Evolutionary conservation across 2,797 vertebrate species (phyloP).

Genomic region (Sebastiscus tertius): DNA sequence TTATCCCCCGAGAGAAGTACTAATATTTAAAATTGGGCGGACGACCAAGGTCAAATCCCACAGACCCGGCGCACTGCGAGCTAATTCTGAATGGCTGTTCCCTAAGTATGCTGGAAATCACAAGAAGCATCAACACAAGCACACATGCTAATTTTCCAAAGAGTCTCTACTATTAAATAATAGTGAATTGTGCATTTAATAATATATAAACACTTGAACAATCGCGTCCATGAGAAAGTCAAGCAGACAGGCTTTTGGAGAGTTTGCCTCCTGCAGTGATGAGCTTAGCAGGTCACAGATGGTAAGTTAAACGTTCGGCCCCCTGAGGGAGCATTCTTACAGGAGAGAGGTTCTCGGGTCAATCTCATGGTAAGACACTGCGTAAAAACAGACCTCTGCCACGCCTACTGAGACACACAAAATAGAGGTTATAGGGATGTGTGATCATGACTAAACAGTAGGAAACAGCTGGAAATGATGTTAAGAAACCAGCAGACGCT

Average conservation of each 20-base stretch:
- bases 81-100: conserved; percentile 4
- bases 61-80: not conserved
- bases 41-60: not conserved
- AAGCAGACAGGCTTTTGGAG: conserved; percentile 28
- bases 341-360: conserved; percentile 62
- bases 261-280: conserved; percentile 64
- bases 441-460: conserved; percentile 23
- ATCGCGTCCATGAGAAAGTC: conserved; percentile 7
- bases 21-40: not conserved
- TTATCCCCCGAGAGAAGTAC: not conserved
- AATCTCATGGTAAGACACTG: conserved; percentile 47
- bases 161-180: not conserved
- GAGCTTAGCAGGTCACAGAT: conserved; percentile 79
- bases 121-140: not conserved
- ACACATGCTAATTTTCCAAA: not conserved
- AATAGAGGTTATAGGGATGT: conserved; percentile 22
- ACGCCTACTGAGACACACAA: conserved; percentile 35
- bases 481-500: conserved; percentile 14
- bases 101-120: not conserved
- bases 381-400: conserved; percentile 41
- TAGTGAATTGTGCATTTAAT: not conserved
- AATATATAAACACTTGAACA: conserved; percentile 5
- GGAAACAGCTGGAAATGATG: conserved; percentile 47
- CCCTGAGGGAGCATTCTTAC: conserved; percentile 58
- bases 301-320: conserved; percentile 58